A percentile compares a stretch with the other conserved stretches of the same genome.
These are phyloP conservation scores for Ophiodon elongatus DNA, from an alignment of 2,113 vertebrate species.

Conservation along the genomic window DNA sequence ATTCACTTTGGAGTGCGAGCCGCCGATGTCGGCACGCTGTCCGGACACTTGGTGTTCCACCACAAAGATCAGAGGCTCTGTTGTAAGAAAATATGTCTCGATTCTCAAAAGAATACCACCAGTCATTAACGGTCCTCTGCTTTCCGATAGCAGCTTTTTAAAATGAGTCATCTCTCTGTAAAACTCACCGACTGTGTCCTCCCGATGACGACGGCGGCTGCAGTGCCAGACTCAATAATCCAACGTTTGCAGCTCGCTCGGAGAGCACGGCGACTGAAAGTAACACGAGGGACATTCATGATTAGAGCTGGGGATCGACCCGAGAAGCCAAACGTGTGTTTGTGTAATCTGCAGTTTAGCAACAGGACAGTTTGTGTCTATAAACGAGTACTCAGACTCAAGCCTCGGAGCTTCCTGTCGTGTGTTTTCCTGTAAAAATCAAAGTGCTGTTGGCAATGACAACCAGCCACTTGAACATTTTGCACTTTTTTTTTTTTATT, in stretches of 20 bases:
- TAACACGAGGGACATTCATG: conserved; percentile 67
- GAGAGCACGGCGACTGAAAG: conserved; percentile 54
- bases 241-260: conserved; percentile 47
- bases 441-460: conserved; percentile 14
- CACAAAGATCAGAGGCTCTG: conserved; percentile 46
- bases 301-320: conserved; percentile 31
- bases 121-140: conserved; percentile 6
- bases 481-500: conserved; percentile 6
- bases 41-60: background rate
- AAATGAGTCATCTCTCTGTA: conserved; percentile 25
- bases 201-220: conserved; percentile 12
- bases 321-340: conserved; percentile 15
- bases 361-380: conserved; percentile 36
- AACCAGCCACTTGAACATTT: conserved; percentile 25
- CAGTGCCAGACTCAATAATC: conserved; percentile 36
- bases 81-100: conserved; percentile 76
- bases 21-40: conserved; percentile 31
- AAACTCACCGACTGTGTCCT: conserved; percentile 23
- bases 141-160: background rate
- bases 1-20: conserved; percentile 68
- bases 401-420: conserved; percentile 8
- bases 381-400: conserved; percentile 31
- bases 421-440: conserved; percentile 28
- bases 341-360: conserved; percentile 21
- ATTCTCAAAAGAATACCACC: conserved; percentile 36